phyloP scores from a whole-genome alignment of 2,888 invertebrate species.

The Clanis bilineata region DNA sequence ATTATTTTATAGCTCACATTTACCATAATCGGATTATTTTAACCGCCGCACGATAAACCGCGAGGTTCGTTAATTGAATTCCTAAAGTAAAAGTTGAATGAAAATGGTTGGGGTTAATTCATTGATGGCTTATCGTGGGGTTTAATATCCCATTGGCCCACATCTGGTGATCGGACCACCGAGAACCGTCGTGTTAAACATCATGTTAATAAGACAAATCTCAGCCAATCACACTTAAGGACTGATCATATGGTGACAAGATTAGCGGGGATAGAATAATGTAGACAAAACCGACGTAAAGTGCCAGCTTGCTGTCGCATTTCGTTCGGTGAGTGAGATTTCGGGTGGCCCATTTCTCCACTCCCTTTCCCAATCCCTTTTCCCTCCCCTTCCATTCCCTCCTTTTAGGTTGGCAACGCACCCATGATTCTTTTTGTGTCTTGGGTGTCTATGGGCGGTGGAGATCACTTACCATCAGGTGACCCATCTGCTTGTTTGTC shows the following conservation, averaged over 20 bases:
- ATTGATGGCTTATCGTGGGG: background rate
- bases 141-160: conserved; percentile 31
- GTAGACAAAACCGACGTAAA: no score
- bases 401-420: no score
- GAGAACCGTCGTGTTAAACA: background rate
- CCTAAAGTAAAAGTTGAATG: conserved; percentile 10
- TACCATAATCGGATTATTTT: background rate
- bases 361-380: no score
- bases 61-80: background rate
- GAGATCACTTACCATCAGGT: no score
- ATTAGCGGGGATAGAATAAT: background rate
- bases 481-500: no score
- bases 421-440: no score
- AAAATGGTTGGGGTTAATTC: background rate
- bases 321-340: no score
- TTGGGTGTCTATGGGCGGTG: no score
- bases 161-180: conserved; percentile 20
- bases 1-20: background rate
- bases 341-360: no score
- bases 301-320: no score
- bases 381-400: no score
- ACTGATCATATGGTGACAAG: conserved; percentile 19
- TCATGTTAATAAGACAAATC: conserved; percentile 40
- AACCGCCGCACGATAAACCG: background rate
- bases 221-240: conserved; percentile 27